Evolutionary conservation across 2,888 invertebrate species (phyloP).

Genomic region (Tupiocoris notatus): DNA sequence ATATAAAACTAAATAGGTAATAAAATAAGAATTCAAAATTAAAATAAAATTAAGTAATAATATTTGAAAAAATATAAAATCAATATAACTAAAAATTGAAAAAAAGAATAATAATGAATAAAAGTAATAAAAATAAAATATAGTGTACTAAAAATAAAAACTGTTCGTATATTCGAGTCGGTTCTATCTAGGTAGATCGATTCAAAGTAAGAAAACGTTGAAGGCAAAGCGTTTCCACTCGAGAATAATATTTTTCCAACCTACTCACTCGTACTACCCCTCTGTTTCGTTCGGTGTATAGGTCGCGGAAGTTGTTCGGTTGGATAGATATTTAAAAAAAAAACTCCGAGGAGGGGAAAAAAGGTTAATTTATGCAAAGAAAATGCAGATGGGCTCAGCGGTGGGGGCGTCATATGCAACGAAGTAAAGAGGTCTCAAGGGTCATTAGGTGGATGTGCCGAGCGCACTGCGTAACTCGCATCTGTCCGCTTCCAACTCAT

Average conservation of each 20-base stretch:
- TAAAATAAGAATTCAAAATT: background rate
- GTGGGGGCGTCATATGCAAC: slow-evolving; percentile 30
- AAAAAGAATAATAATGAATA: background rate
- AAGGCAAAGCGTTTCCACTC: too few relatives aligned
- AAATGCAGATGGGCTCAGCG: slow-evolving; percentile 22
- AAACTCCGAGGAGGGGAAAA: background rate
- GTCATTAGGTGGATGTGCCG: slow-evolving; percentile 16
- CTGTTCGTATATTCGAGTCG: background rate
- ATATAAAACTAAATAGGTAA: background rate
- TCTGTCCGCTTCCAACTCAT: background rate
- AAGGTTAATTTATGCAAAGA: slow-evolving; percentile 23
- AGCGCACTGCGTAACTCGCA: background rate
- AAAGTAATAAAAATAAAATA: background rate
- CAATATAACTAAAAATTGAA: background rate
- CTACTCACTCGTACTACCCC: background rate
- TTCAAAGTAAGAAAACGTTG: too few relatives aligned
- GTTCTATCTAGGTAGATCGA: too few relatives aligned
- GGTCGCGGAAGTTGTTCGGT: background rate
- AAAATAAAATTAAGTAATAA: background rate
- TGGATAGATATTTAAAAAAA: too few relatives aligned
- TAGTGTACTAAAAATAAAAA: background rate
- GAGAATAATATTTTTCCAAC: background rate
- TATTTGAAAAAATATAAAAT: background rate
- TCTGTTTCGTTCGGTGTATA: background rate
- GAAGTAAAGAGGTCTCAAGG: slow-evolving; percentile 13